Percentiles rank a stretch among this genome's conserved stretches.
These are phyloP conservation scores for Campoletis raptor DNA, from an alignment of 2,888 invertebrate genomes.

Conservation along the genomic window DNA sequence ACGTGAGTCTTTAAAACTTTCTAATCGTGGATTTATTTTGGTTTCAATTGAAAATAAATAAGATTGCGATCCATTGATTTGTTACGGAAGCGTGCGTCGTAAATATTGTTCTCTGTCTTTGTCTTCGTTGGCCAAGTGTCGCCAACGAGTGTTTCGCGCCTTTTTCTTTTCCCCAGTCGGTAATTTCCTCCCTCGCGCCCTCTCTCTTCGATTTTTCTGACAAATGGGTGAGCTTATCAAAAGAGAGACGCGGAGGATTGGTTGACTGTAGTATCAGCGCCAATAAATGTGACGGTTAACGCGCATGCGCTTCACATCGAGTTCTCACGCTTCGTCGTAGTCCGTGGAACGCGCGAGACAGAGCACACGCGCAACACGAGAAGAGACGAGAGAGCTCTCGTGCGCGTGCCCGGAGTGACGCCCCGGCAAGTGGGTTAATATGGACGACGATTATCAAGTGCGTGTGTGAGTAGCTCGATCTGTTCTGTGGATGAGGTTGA, in stretches of 20 bases:
- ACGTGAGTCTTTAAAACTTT: not conserved
- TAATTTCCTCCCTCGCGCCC: not conserved
- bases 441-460: constrained; percentile 76
- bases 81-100: not conserved
- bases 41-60: not conserved
- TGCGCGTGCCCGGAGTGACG: constrained; percentile 76
- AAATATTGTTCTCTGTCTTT: not conserved
- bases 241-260: constrained; percentile 26
- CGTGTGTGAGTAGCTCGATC: constrained; percentile 68
- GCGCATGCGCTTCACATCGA: constrained; percentile 68
- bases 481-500: constrained; percentile 57
- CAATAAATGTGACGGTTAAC: constrained; percentile 55
- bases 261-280: constrained; percentile 71
- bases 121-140: constrained; percentile 7
- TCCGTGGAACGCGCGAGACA: constrained; percentile 30
- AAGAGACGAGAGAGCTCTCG: constrained; percentile 55
- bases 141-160: constrained; percentile 19
- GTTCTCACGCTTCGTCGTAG: constrained; percentile 65
- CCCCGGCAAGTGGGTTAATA: constrained; percentile 80
- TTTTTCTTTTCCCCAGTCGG: constrained; percentile 8
- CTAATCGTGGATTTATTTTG: not conserved
- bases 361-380: constrained; percentile 38
- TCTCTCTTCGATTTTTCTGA: not conserved
- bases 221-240: constrained; percentile 32
- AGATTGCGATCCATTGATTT: not conserved